Percentiles rank a stretch among this genome's conserved stretches.
Evolutionary conservation across 1,140 invertebrate species (phyloP).

Genomic region (Ridgeia piscesae): DNA sequence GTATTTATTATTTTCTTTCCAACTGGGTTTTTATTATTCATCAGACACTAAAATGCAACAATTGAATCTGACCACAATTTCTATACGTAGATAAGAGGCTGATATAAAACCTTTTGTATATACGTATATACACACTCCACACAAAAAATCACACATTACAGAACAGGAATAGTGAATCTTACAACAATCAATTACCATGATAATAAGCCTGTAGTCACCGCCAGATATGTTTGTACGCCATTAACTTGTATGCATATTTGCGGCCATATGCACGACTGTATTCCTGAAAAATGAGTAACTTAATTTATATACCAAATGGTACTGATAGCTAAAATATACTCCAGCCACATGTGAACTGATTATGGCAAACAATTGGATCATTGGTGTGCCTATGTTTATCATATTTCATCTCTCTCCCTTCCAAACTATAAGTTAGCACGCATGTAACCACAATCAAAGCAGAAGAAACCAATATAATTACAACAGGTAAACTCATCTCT

Average conservation of each 20-base stretch:
- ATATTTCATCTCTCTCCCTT: neutral
- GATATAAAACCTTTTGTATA: neutral
- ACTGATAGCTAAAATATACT: neutral
- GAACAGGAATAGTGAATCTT: neutral
- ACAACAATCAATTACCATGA: neutral
- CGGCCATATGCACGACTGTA: neutral
- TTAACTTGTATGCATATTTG: neutral
- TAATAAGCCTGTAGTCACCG: neutral
- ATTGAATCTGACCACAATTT: too few relatives aligned
- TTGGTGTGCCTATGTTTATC: neutral
- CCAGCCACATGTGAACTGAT: neutral
- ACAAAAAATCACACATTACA: neutral
- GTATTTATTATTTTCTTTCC: too few relatives aligned
- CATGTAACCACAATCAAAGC: too few relatives aligned
- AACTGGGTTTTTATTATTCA: neutral
- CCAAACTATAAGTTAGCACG: too few relatives aligned
- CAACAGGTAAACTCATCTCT: too few relatives aligned
- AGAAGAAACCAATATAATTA: too few relatives aligned
- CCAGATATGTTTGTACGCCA: neutral
- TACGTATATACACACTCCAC: neutral
- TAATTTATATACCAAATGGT: neutral
- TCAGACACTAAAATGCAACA: neutral
- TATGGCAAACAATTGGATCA: neutral
- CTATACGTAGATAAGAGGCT: neutral
- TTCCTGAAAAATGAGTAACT: neutral